phyloP scores from a whole-genome alignment of 2,113 vertebrate species.

The Ageneiosus marmoratus region DNA sequence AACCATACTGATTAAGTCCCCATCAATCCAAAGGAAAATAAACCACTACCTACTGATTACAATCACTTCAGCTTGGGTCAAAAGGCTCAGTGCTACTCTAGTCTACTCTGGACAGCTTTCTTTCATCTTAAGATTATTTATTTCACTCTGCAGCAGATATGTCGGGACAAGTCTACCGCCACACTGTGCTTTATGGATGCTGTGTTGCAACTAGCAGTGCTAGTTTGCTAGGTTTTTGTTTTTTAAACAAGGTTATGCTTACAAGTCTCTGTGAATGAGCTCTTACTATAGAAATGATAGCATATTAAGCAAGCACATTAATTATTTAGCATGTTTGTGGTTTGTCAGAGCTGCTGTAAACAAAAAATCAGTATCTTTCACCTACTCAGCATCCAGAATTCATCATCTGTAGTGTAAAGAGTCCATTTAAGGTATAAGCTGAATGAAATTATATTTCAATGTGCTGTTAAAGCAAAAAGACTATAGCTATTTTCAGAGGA shows the following conservation, averaged over 20 bases:
- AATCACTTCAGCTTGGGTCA: not conserved
- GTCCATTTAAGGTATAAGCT: not conserved
- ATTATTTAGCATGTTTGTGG: too few species aligned
- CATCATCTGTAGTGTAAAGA: not conserved
- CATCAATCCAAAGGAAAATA: not conserved
- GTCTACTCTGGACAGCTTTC: not conserved
- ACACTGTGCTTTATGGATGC: not conserved
- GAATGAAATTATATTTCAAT: not conserved
- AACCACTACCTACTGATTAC: not conserved
- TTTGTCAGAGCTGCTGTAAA: not conserved
- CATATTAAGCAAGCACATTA: not conserved
- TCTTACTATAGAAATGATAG: not conserved
- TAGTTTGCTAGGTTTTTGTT: too few species aligned
- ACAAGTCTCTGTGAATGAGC: not conserved
- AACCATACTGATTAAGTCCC: not conserved
- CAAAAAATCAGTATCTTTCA: not conserved
- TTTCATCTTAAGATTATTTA: not conserved
- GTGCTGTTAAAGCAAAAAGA: not conserved
- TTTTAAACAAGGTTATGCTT: too few species aligned
- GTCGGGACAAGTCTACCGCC: not conserved
- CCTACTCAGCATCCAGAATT: not conserved
- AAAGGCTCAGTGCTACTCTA: not conserved
- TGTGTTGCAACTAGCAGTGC: too few species aligned
- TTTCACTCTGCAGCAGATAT: not conserved
- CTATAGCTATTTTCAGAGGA: not conserved